Conservation (phyloP, 2,113 vertebrate species). For the Rhinichthys klamathensis region DNA sequence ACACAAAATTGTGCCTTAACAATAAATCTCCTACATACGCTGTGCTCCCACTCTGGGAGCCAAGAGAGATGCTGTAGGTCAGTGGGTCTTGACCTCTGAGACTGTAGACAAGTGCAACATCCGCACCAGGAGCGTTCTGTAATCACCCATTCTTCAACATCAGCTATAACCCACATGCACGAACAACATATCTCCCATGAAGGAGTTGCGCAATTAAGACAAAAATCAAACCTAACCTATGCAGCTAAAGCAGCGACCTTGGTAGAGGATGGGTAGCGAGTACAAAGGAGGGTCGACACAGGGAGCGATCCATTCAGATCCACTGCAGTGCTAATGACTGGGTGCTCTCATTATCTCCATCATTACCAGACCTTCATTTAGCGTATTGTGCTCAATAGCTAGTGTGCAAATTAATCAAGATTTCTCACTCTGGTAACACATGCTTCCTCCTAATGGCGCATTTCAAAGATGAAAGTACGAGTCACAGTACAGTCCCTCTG, state of each 20-base stretch:
- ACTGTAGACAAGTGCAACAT: conserved; percentile 2
- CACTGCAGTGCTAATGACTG: conserved; percentile 49
- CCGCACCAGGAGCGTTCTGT: neutral
- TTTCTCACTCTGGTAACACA: conserved; percentile 24
- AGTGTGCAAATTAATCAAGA: conserved; percentile 39
- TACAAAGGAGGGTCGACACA: conserved; percentile 30
- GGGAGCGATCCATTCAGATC: conserved; percentile 40
- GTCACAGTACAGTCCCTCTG: neutral
- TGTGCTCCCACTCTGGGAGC: neutral
- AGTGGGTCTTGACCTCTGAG: neutral
- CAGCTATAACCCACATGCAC: conserved; percentile 12
- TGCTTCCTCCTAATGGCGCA: conserved; percentile 25
- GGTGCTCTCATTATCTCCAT: conserved; percentile 50
- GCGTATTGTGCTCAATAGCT: conserved; percentile 35
- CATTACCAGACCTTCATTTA: conserved; percentile 44
- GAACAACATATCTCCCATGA: neutral
- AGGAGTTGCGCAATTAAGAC: conserved; percentile 45
- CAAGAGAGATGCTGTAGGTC: neutral
- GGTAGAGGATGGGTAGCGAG: conserved; percentile 2
- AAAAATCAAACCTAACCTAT: conserved; percentile 23
- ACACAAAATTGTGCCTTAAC: neutral
- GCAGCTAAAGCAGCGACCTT: conserved; percentile 46
- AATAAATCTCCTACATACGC: neutral
- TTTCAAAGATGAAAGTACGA: conserved; percentile 7
- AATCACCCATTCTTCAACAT: conserved; percentile 20